These are phyloP conservation scores for Phylloscopus collybita DNA, from an alignment of 2,797 vertebrate genomes.

Conservation along the genomic window DNA sequence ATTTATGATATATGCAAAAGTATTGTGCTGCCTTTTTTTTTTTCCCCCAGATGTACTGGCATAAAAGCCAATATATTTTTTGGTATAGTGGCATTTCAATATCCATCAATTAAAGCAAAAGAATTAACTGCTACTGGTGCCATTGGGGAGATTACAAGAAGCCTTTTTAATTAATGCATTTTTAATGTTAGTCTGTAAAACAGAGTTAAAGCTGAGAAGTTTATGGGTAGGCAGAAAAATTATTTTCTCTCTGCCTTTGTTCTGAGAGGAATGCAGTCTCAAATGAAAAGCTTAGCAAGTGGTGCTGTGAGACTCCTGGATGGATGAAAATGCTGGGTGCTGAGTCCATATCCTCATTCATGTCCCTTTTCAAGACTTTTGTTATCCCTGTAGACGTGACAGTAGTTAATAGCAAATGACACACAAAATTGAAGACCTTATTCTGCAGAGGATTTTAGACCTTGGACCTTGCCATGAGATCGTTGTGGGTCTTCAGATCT, in stretches of 20 bases:
- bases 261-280: background rate
- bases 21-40: background rate
- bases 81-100: constrained; percentile 4
- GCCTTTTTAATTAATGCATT: background rate
- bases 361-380: background rate
- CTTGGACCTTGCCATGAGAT: background rate
- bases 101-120: constrained; percentile 41
- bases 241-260: background rate
- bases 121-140: constrained; percentile 9
- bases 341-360: background rate
- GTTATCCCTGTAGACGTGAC: background rate
- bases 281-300: background rate
- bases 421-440: background rate
- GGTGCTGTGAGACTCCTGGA: fast-evolving
- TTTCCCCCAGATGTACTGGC: background rate
- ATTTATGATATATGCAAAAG: background rate
- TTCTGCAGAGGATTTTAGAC: background rate
- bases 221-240: background rate
- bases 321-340: background rate
- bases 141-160: background rate
- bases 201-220: background rate
- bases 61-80: constrained; percentile 6
- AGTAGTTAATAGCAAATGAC: background rate
- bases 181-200: constrained; percentile 17
- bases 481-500: background rate